Conservation (phyloP, 1,140 invertebrate genomes). For the Lepeophtheirus salmonis region DNA sequence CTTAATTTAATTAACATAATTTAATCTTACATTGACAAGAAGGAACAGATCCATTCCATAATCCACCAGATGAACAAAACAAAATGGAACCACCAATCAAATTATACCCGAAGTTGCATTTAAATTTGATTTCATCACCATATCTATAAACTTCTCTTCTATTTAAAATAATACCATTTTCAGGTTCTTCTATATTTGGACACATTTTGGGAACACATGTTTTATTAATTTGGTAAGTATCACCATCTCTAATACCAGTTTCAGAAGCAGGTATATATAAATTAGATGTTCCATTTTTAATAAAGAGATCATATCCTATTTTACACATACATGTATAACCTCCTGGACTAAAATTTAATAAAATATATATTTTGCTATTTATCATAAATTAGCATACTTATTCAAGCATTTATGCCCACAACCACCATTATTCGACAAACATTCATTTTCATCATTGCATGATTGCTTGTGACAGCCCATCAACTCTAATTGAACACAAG, state of each 20-base stretch:
- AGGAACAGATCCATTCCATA: conserved; percentile 81
- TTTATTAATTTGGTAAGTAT: conserved; percentile 76
- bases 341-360: no score
- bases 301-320: conserved; percentile 75
- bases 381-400: no score
- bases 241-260: conserved; percentile 63
- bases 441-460: conserved; percentile 82
- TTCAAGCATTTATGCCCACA: conserved; percentile 88
- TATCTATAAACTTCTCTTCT: conserved; percentile 60
- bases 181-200: conserved; percentile 50
- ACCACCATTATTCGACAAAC: conserved; percentile 64
- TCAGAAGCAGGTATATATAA: conserved; percentile 59
- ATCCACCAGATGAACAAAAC: conserved; percentile 66
- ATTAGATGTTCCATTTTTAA: conserved; percentile 73
- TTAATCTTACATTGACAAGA: no score
- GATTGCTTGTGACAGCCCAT: conserved; percentile 80
- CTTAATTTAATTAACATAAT: no score
- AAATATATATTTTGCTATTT: no score
- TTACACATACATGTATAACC: conserved; percentile 72
- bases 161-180: conserved; percentile 69
- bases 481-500: conserved; percentile 73
- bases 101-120: conserved; percentile 86
- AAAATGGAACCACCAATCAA: conserved; percentile 63
- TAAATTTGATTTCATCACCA: conserved; percentile 71
- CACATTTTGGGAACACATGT: conserved; percentile 87